Conservation (phyloP, 2,888 invertebrate genomes). For the Drosophila birchii region DNA sequence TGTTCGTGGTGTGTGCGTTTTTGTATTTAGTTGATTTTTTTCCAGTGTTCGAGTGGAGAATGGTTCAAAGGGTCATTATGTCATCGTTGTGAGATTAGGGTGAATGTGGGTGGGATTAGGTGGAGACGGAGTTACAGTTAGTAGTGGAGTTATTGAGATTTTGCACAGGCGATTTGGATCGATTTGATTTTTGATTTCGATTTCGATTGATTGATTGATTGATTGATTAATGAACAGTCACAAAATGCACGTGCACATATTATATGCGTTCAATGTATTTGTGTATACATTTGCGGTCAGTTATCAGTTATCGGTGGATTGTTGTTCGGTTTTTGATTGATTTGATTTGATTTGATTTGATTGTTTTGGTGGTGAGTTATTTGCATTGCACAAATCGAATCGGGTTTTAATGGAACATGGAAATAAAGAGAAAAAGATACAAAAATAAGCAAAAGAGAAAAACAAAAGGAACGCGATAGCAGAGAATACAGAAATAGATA, state of each 20-base stretch:
- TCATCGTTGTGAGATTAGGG: conserved; percentile 31
- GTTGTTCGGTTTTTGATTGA: conserved; percentile 58
- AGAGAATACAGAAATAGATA: conserved; percentile 30
- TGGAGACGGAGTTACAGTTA: conserved; percentile 32
- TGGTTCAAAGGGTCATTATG: conserved; percentile 13
- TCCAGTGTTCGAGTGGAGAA: conserved; percentile 13
- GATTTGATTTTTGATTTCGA: conserved; percentile 29
- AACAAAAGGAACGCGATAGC: conserved; percentile 77
- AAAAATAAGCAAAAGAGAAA: conserved; percentile 81
- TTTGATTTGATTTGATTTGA: conserved; percentile 63
- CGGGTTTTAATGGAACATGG: conserved; percentile 82
- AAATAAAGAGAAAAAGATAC: conserved; percentile 82
- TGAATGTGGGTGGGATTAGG: conserved; percentile 46
- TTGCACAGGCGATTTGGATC: conserved; percentile 38
- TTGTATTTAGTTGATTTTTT: conserved; percentile 8
- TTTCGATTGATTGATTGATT: conserved; percentile 51
- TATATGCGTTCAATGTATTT: conserved; percentile 76
- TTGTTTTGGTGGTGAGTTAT: conserved; percentile 51
- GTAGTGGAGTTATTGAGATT: conserved; percentile 39
- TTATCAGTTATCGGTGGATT: conserved; percentile 46
- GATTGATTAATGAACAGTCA: conserved; percentile 50
- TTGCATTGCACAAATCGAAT: conserved; percentile 77
- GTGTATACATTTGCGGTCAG: conserved; percentile 72
- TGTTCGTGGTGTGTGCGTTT: conserved; percentile 23
- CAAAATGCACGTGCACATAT: conserved; percentile 69